Evolutionary conservation across 2,113 vertebrate genomes (phyloP).

Genomic region (Tapirus terrestris): DNA sequence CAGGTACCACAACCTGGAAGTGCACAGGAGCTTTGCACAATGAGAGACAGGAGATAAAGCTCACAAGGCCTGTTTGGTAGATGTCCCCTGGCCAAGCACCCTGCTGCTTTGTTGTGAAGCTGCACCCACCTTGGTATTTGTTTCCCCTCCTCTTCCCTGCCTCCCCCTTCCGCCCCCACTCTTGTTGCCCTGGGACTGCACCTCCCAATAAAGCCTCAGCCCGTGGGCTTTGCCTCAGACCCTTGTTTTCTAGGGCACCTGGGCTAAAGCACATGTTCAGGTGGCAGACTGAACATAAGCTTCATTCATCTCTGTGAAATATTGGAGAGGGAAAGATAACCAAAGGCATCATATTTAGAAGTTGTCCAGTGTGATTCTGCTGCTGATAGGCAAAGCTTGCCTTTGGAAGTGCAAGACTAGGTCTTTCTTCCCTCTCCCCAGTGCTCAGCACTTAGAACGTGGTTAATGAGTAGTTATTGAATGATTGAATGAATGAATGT

Average conservation of each 20-base stretch:
- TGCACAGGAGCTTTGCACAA: neutral
- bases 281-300: neutral
- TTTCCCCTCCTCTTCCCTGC: fast-evolving
- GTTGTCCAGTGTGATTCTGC: fast-evolving
- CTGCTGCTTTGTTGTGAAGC: neutral
- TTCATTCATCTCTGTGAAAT: neutral
- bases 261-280: neutral
- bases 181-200: neutral
- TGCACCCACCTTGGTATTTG: neutral
- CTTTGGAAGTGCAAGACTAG: neutral
- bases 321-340: neutral
- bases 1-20: neutral
- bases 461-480: neutral
- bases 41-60: fast-evolving
- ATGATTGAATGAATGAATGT: neutral
- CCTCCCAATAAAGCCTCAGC: neutral
- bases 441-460: neutral
- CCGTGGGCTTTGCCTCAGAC: neutral
- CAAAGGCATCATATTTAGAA: neutral
- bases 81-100: neutral
- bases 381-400: neutral
- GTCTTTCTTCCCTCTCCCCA: neutral
- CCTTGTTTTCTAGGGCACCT: neutral
- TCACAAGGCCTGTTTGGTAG: neutral
- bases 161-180: fast-evolving